phyloP scores from a whole-genome alignment of 2,797 vertebrate species.

The Arvicola amphibius region DNA sequence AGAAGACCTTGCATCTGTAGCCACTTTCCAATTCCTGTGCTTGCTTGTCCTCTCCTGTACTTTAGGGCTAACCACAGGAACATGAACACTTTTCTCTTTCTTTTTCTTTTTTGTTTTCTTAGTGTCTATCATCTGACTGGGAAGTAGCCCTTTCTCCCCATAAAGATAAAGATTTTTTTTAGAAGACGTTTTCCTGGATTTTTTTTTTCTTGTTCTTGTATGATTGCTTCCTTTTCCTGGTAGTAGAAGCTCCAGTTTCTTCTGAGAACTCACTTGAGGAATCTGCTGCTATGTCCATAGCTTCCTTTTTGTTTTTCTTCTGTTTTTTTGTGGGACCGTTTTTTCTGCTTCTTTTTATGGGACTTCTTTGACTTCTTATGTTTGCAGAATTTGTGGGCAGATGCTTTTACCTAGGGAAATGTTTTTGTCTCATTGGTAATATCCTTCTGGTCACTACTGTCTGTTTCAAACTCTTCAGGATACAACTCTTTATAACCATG shows the following conservation, averaged over 20 bases:
- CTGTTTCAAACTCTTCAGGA: slow-evolving; percentile 95
- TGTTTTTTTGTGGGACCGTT: slow-evolving; percentile 89
- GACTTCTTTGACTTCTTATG: slow-evolving; percentile 94
- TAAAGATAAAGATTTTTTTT: slow-evolving; percentile 85
- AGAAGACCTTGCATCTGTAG: slow-evolving; percentile 89
- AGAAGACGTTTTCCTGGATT: slow-evolving; percentile 86
- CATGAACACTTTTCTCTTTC: slow-evolving; percentile 80
- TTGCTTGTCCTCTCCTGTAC: slow-evolving; percentile 88
- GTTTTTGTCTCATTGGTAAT: slow-evolving; percentile 88
- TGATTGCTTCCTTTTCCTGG: slow-evolving; percentile 83
- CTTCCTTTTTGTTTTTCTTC: slow-evolving; percentile 90
- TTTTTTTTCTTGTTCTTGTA: slow-evolving; percentile 87
- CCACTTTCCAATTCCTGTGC: slow-evolving; percentile 94
- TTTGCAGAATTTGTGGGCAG: slow-evolving; percentile 85
- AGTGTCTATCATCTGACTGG: slow-evolving; percentile 82
- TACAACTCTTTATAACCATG: slow-evolving; percentile 98
- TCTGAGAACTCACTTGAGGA: slow-evolving; percentile 88
- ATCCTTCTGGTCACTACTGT: slow-evolving; percentile 89
- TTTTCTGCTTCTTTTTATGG: slow-evolving; percentile 95
- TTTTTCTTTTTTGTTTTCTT: slow-evolving; percentile 83
- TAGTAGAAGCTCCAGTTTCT: slow-evolving; percentile 76
- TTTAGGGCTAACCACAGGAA: slow-evolving; percentile 75
- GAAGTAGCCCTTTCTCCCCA: slow-evolving; percentile 88
- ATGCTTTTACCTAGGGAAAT: slow-evolving; percentile 85
- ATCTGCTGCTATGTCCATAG: slow-evolving; percentile 79